phyloP scores from a whole-genome alignment of 2,888 invertebrate species.

The Hirtodrosophila duncani region DNA sequence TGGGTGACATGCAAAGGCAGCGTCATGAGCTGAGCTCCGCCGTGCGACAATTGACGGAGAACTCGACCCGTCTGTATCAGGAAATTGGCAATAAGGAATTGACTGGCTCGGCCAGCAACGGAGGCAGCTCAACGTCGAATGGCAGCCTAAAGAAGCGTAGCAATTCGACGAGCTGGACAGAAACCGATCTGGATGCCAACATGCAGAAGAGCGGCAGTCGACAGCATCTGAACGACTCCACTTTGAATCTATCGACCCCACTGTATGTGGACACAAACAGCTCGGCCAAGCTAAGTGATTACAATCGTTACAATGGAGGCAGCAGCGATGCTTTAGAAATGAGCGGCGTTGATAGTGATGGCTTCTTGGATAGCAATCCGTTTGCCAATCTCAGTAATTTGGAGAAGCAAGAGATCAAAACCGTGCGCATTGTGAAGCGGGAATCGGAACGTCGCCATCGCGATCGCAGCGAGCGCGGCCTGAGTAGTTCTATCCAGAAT shows the following conservation, averaged over 20 bases:
- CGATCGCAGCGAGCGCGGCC: constrained; percentile 85
- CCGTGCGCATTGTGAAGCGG: constrained; percentile 94
- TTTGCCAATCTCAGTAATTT: constrained; percentile 83
- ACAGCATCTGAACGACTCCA: constrained; percentile 80
- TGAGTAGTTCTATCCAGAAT: constrained; percentile 76
- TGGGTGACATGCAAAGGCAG: constrained; percentile 91
- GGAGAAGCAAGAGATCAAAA: constrained; percentile 94
- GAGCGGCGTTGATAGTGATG: constrained; percentile 77
- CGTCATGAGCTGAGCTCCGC: constrained; percentile 91
- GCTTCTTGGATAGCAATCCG: constrained; percentile 75
- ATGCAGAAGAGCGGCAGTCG: constrained; percentile 84
- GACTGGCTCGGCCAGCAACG: constrained; percentile 42
- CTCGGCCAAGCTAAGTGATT: constrained; percentile 71
- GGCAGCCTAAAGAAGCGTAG: constrained; percentile 80
- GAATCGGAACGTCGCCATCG: constrained; percentile 92
- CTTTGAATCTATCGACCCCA: constrained; percentile 79
- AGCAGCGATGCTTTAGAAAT: constrained; percentile 76
- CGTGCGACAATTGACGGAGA: constrained; percentile 90
- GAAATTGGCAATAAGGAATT: constrained; percentile 80
- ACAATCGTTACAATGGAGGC: constrained; percentile 73
- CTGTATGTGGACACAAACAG: constrained; percentile 84
- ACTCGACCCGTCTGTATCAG: constrained; percentile 84
- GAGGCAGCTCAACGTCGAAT: constrained; percentile 38
- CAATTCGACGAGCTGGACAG: constrained; percentile 86
- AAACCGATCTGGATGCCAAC: constrained; percentile 92